Evolutionary conservation across 2,797 vertebrate species (phyloP).

Genomic region (Muscicapa comitata): DNA sequence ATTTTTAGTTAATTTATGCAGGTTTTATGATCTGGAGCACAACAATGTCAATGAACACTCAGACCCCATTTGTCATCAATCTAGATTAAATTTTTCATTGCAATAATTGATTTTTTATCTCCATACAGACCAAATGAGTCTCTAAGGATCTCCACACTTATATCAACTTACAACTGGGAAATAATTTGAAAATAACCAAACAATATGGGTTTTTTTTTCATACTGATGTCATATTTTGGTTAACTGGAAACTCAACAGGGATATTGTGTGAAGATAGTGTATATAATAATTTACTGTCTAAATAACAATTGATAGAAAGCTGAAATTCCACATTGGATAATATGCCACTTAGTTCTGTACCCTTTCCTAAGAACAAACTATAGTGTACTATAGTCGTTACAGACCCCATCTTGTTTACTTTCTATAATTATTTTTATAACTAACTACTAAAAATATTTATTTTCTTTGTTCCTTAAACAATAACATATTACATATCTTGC

Average conservation of each 20-base stretch:
- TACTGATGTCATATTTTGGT: not conserved
- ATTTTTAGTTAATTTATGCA: not conserved
- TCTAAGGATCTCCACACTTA: not conserved
- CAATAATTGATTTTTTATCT: not conserved
- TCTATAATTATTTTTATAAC: not conserved
- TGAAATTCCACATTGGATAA: not conserved
- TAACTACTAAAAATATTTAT: not conserved
- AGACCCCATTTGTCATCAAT: not conserved
- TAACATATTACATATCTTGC: not conserved
- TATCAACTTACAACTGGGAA: not conserved
- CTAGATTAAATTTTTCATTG: not conserved
- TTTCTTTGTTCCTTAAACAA: not conserved
- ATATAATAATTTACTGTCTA: not conserved
- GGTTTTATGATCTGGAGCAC: not conserved
- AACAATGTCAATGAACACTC: not conserved
- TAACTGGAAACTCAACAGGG: not conserved
- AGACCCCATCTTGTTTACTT: not conserved
- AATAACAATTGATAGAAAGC: not conserved
- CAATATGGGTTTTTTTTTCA: not conserved
- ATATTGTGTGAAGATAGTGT: not conserved
- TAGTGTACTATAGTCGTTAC: rapidly evolving
- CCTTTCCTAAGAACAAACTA: not conserved
- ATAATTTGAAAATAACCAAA: not conserved
- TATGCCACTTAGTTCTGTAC: not conserved
- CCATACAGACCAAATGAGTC: not conserved